Base-by-base conservation (phyloP, 2,113 vertebrate species). In the Machaerirhynchus nigripectus region DNA sequence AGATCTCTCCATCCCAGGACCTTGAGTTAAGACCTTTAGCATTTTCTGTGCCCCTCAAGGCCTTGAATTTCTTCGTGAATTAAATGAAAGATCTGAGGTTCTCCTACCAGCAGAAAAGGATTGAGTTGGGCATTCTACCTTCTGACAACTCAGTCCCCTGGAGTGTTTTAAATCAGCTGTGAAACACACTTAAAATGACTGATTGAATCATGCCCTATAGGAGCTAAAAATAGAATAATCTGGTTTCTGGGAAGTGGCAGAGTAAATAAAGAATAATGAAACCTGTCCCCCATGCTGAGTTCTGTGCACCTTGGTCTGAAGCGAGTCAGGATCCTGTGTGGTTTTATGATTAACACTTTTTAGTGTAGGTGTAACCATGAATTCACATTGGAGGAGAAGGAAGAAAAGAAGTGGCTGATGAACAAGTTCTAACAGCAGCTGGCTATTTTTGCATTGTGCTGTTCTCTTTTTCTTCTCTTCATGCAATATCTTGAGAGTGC, bases 181-280 rank as follows among this genome's bases (percentile, higher is more conserved):
- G 90, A 94, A 95, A 59, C 44, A 31, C 68, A 55, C 76, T 74
- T 83, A 28, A 92, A 92, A 71, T 84, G 74, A 52, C 76, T 78
- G 80, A 74, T 76, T 81, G 76, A 80, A 81, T 93, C 68, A 57
- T 74, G 61, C 33, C 83, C 53, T 46, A 2, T 35, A 49, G 59
- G 84, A 78, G 60, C 87, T 93, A 81, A 90, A 90, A 93, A 88
- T 86, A 87, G 71, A 81, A 71, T 40, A 13, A 81, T 90, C 84
- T 67, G 52, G 24, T 63, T 87, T 95, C 93, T 92, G 77, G 94
- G 77, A 94, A 95, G 91, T 95, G 81, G 69, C 87, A 91, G 80
- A 71, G 89, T 91, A 95, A 96, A 92, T 93, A 94, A 91, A 80
- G 69, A 82, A 59, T 50, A 78, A 95, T 70, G 87, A 94, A 93